Evolutionary conservation across 2,888 invertebrate genomes (phyloP).

Genomic region (Lottia scabra): DNA sequence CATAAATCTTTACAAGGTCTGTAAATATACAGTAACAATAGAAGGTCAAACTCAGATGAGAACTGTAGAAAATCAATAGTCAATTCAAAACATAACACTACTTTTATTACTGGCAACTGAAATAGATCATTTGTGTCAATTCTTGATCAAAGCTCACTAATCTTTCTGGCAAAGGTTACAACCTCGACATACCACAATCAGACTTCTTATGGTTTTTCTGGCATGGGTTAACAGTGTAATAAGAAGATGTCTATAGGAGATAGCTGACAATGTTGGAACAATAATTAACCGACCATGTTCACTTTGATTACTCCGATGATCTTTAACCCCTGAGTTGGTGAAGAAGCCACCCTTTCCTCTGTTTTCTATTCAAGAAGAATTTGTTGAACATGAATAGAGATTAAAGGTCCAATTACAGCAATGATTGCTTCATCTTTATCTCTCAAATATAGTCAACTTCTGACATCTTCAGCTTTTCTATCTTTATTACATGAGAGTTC

Average conservation of each 20-base stretch:
- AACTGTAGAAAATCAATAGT: slow-evolving; percentile 14
- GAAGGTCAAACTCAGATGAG: not conserved
- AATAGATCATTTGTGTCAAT: slow-evolving; percentile 17
- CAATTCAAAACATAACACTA: slow-evolving; percentile 20
- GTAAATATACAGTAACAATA: too few species aligned
- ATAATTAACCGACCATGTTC: slow-evolving; percentile 33
- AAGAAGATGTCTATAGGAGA: slow-evolving; percentile 25
- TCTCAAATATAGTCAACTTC: slow-evolving; percentile 6
- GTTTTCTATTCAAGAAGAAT: slow-evolving; percentile 8
- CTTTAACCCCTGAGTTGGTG: slow-evolving; percentile 9
- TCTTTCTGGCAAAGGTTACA: slow-evolving; percentile 11
- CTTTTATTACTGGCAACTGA: slow-evolving; percentile 16
- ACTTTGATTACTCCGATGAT: slow-evolving; percentile 15
- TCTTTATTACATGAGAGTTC: slow-evolving; percentile 5
- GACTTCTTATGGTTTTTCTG: slow-evolving; percentile 15
- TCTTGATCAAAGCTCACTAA: not conserved
- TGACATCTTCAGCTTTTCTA: not conserved
- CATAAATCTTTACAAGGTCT: too few species aligned
- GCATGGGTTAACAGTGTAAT: slow-evolving; percentile 34
- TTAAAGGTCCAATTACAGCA: slow-evolving; percentile 18
- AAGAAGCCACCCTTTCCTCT: slow-evolving; percentile 3
- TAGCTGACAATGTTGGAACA: slow-evolving; percentile 14
- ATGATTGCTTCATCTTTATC: slow-evolving; percentile 16
- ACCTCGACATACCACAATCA: slow-evolving; percentile 13
- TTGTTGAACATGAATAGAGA: slow-evolving; percentile 8